Evolutionary conservation across 2,113 vertebrate genomes (phyloP), one percentile per base, ranked within the genome.

Genomic region (Danionella cerebrum): DNA sequence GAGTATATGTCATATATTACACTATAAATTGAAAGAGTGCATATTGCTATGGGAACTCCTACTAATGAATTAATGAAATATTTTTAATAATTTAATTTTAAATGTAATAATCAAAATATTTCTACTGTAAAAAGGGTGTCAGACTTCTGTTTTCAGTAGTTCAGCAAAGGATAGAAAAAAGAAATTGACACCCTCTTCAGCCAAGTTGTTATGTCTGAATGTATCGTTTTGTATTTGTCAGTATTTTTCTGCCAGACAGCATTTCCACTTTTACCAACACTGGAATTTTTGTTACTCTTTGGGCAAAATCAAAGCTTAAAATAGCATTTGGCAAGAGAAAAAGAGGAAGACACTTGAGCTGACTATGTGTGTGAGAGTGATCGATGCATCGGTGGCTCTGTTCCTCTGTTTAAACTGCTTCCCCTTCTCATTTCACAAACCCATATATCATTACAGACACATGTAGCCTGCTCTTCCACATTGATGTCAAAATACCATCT

Each of bases 391-490:
- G 57, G 72, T 80, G 79, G 81, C 67, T 80, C 47, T 57, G 33
- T 41, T 67, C 24, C 42, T 75, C 52, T 79, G 80, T 85, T 82
- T 86, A 71, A 84, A 84, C 81, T 75, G 79, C 54, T 78, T 59
- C 70, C 75, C 60, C 69, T 69, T 80, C 79, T 80, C 75, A 76
- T 86, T 84, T 81, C 74, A 58, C 71, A 74, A 75, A 80, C 62
- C 76, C 76, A 83, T 84, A 82, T 85, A 86, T 86, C 83, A 86
- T 82, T 85, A 80, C 74, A 73, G 73, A 72, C 73, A 83, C 84
- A 82, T 77, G 77, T 72, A 72, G 67, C 72, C 31, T 64, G 62
- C 73, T 78, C 63, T 71, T 53, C 74, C 55, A 65, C 41, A 33
- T 66, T 67, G 59, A 67, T 83, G 57, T 68, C 47, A 66, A 79